Conservation (phyloP, 2,888 invertebrate genomes). For the Volucella bombylans region DNA sequence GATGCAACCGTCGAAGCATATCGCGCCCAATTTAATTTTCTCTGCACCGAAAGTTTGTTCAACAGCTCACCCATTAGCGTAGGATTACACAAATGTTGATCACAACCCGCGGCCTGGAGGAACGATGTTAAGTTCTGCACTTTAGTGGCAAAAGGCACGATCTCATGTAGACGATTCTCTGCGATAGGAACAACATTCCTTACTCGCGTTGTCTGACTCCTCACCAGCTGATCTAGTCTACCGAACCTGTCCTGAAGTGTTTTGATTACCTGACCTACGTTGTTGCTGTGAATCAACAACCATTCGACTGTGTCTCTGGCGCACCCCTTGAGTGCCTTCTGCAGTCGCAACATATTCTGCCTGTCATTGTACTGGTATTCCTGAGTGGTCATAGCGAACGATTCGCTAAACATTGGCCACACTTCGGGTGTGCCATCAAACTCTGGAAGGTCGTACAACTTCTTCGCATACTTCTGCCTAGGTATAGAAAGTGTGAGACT, state of each 20-base stretch:
- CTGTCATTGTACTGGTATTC: too few relatives aligned
- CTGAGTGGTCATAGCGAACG: too few relatives aligned
- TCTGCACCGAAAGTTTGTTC: background rate
- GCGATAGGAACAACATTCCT: background rate
- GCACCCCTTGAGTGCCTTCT: too few relatives aligned
- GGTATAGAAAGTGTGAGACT: background rate
- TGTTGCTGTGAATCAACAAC: conserved; percentile 4
- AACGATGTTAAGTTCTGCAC: too few relatives aligned
- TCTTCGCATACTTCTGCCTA: background rate
- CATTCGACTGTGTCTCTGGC: background rate
- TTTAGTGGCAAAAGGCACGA: too few relatives aligned
- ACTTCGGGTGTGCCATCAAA: conserved; percentile 1
- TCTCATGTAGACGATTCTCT: background rate
- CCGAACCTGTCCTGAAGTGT: background rate
- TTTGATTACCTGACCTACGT: conserved; percentile 8
- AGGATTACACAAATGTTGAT: too few relatives aligned
- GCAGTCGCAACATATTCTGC: too few relatives aligned
- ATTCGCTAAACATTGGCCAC: background rate
- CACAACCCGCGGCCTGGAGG: too few relatives aligned
- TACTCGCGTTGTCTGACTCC: conserved; percentile 4
- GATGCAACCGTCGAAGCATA: conserved; percentile 19
- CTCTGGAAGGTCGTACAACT: conserved; percentile 1
- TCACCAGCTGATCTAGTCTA: background rate
- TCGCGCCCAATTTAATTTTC: conserved; percentile 48
- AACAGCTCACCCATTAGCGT: too few relatives aligned